These are phyloP conservation scores for Syrphus vitripennis DNA, from an alignment of 2,888 invertebrate genomes.

Conservation along the genomic window DNA sequence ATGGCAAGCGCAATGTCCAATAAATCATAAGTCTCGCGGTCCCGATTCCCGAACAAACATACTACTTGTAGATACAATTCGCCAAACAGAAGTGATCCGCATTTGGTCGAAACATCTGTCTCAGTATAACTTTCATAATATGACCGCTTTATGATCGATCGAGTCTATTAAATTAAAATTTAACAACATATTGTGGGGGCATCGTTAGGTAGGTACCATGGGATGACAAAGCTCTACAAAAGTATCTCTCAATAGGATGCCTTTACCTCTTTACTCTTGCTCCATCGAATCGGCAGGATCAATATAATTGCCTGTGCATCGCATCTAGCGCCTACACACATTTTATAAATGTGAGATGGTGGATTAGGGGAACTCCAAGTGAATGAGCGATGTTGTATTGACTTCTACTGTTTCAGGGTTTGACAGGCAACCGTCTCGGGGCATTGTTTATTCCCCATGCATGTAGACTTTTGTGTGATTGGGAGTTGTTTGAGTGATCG, in stretches of 20 bases:
- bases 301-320: conserved; percentile 11
- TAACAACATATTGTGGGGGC: conserved; percentile 59
- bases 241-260: neutral
- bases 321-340: conserved; percentile 54
- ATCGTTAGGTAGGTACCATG: too few relatives aligned
- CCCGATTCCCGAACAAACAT: neutral
- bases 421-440: conserved; percentile 47
- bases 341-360: neutral
- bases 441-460: neutral
- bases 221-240: conserved; percentile 42
- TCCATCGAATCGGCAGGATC: conserved; percentile 24
- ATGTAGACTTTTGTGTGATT: neutral
- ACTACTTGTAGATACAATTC: neutral
- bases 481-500: neutral
- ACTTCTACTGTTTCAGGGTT: conserved; percentile 45
- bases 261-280: neutral
- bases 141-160: conserved; percentile 65
- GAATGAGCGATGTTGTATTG: conserved; percentile 61
- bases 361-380: conserved; percentile 15
- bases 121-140: conserved; percentile 22
- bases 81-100: conserved; percentile 66
- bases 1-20: conserved; percentile 4
- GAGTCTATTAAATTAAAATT: conserved; percentile 68
- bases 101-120: conserved; percentile 67
- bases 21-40: conserved; percentile 23